These are phyloP conservation scores for Dufourea novaeangliae DNA, from an alignment of 1,140 invertebrate genomes.

Conservation along the genomic window DNA sequence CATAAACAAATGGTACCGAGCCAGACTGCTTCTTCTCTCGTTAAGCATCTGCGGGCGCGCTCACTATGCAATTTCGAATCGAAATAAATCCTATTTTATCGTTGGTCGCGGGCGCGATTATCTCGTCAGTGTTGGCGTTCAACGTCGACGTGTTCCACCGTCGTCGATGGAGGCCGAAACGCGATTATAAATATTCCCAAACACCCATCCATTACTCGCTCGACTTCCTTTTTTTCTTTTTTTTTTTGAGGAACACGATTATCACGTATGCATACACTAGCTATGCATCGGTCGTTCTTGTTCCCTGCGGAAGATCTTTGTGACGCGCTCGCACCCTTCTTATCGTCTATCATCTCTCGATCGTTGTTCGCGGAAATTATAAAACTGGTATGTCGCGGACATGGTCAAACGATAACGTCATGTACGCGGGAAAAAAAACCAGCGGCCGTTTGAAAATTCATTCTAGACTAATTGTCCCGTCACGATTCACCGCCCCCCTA, in stretches of 20 bases:
- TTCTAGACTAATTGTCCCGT: background rate
- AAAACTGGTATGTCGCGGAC: background rate
- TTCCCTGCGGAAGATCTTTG: background rate
- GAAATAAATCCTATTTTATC: slow-evolving; percentile 61
- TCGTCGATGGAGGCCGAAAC: background rate
- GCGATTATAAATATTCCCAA: slow-evolving; percentile 9
- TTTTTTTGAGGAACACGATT: no score
- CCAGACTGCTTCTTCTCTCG: slow-evolving; percentile 50
- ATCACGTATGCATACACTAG: no score
- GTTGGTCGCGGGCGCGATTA: slow-evolving; percentile 41
- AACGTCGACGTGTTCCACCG: background rate
- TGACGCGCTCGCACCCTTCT: background rate
- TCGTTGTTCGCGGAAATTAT: slow-evolving; percentile 1
- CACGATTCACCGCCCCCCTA: no score
- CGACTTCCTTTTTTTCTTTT: background rate
- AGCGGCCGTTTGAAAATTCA: background rate
- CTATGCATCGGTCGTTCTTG: background rate
- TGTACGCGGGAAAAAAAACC: background rate
- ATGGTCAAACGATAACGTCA: background rate
- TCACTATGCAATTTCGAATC: slow-evolving; percentile 52
- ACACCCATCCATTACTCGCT: background rate
- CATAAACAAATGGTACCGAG: slow-evolving; percentile 54
- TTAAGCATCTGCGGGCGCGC: slow-evolving; percentile 44
- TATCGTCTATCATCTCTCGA: background rate
- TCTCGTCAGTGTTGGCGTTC: slow-evolving; percentile 23